These are phyloP conservation scores for Silurus meridionalis DNA, from an alignment of 2,113 vertebrate species.

Conservation along the genomic window DNA sequence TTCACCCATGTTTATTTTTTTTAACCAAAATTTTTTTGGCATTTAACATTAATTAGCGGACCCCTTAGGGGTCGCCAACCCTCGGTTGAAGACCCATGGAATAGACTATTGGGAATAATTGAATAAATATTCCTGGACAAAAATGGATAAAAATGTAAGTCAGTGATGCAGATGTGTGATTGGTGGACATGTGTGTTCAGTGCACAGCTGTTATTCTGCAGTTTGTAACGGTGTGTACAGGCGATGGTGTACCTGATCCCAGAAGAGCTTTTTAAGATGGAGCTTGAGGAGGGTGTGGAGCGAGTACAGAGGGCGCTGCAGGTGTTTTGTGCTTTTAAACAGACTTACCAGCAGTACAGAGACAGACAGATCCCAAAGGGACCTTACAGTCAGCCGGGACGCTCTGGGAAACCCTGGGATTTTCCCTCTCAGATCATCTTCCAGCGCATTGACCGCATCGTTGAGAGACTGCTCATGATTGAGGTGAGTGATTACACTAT, in stretches of 20 bases:
- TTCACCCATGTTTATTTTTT: too few relatives aligned
- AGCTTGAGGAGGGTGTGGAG: conserved; percentile 72
- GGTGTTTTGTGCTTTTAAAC: conserved; percentile 70
- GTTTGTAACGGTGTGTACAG: conserved; percentile 50
- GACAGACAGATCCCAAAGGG: conserved; percentile 52
- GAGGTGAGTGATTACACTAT: conserved; percentile 50
- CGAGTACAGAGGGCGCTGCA: conserved; percentile 66
- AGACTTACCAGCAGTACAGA: conserved; percentile 61
- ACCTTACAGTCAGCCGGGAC: conserved; percentile 44
- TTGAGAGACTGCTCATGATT: conserved; percentile 66
- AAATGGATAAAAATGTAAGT: too few relatives aligned
- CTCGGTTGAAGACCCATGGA: too few relatives aligned
- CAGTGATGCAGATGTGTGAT: too few relatives aligned
- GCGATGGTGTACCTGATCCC: conserved; percentile 71
- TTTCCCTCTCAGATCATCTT: conserved; percentile 70
- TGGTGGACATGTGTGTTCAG: background rate
- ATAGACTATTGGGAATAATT: too few relatives aligned
- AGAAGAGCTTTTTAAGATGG: conserved; percentile 79
- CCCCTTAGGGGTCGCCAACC: too few relatives aligned
- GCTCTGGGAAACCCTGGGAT: conserved; percentile 65
- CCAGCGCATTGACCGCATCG: conserved; percentile 62
- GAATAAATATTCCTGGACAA: too few relatives aligned
- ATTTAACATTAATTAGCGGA: too few relatives aligned
- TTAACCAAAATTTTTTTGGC: too few relatives aligned
- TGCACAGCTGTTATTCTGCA: background rate